phyloP scores from a whole-genome alignment of 2,113 vertebrate species.

The Bubo blakistoni region DNA sequence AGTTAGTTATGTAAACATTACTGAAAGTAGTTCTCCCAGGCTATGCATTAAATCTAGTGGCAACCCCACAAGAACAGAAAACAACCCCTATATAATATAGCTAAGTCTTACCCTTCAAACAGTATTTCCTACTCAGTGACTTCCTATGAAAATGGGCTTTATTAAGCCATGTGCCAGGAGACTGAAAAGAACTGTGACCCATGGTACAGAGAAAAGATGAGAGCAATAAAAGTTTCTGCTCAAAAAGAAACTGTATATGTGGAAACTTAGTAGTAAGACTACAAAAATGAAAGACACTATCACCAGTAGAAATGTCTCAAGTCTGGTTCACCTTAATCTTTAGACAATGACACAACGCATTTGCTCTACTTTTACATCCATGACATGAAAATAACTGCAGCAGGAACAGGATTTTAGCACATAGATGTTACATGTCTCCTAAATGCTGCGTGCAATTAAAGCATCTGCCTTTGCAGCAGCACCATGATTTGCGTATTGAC shows the following conservation, averaged over 20 bases:
- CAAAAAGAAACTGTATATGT: background rate
- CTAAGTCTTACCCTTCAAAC: background rate
- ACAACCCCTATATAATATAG: background rate
- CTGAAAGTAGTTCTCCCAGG: background rate
- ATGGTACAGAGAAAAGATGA: background rate
- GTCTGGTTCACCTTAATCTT: background rate
- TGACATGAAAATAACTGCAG: background rate
- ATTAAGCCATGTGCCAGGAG: background rate
- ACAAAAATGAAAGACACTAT: background rate
- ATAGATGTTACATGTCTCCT: background rate
- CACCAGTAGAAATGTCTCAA: background rate
- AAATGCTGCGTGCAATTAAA: background rate
- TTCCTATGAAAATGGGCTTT: background rate
- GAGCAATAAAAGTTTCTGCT: background rate
- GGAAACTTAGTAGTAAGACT: background rate
- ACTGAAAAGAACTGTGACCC: background rate
- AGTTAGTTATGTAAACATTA: background rate
- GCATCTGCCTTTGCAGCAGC: background rate
- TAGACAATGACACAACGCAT: background rate
- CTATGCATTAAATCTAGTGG: background rate
- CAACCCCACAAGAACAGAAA: background rate
- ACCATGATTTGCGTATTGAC: background rate
- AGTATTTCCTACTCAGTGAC: background rate
- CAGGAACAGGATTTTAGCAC: background rate
- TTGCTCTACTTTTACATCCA: background rate